Conservation (phyloP, 2,888 invertebrate species). For the Conomelus anceps region DNA sequence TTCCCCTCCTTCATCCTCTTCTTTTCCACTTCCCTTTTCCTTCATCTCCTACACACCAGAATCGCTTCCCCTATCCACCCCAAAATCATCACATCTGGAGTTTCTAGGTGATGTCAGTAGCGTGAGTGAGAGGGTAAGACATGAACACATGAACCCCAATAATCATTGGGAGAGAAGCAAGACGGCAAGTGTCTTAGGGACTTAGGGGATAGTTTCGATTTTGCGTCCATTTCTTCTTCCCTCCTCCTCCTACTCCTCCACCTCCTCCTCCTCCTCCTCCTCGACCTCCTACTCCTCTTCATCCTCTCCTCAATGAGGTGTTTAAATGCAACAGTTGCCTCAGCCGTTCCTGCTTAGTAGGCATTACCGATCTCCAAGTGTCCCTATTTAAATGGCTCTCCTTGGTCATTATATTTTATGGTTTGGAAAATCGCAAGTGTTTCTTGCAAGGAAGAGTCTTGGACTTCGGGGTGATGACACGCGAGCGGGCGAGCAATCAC, state of each 20-base stretch:
- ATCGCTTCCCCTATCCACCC: not conserved
- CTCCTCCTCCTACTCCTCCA: not conserved
- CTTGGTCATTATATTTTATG: slow-evolving; percentile 31
- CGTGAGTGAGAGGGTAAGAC: no score
- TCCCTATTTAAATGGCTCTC: slow-evolving; percentile 9
- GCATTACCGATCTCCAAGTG: slow-evolving; percentile 24
- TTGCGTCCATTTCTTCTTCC: no score
- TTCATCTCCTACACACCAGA: no score
- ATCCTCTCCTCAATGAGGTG: slow-evolving; percentile 33
- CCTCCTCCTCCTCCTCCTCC: slow-evolving; percentile 1
- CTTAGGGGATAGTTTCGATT: no score
- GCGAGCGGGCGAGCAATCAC: not conserved
- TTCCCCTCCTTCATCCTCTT: slow-evolving; percentile 2
- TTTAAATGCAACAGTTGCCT: slow-evolving; percentile 37
- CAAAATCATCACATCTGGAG: not conserved
- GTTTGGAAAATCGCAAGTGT: slow-evolving; percentile 29
- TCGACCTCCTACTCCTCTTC: slow-evolving; percentile 11
- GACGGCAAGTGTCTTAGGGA: no score
- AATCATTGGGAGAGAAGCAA: no score
- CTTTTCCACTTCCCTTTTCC: no score
- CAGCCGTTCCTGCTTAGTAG: slow-evolving; percentile 24
- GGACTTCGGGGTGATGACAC: not conserved
- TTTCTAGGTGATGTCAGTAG: not conserved
- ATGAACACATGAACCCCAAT: no score
- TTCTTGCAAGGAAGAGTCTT: not conserved